Percentiles rank a stretch among this genome's conserved stretches.
These are phyloP conservation scores for Astatotilapia flaviijosephi DNA, from an alignment of 2,113 vertebrate species.

Conservation along the genomic window DNA sequence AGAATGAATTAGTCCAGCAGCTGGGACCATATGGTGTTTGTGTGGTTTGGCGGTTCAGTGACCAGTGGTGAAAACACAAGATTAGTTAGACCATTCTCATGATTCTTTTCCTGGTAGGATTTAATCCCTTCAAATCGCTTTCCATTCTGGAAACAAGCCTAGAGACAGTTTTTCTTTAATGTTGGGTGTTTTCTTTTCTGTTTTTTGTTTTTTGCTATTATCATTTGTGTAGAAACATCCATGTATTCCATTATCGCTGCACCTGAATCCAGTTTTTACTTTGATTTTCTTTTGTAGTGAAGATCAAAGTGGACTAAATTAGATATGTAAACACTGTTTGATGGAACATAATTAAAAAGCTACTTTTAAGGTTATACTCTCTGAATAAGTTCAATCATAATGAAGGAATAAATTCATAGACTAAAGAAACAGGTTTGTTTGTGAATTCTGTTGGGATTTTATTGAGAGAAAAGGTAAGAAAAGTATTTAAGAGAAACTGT, in stretches of 20 bases:
- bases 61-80: conserved; percentile 41
- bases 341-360: conserved; percentile 59
- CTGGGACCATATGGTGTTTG: conserved; percentile 49
- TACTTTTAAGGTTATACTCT: conserved; percentile 57
- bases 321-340: conserved; percentile 59
- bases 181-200: background rate
- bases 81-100: conserved; percentile 38
- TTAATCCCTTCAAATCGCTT: conserved; percentile 2
- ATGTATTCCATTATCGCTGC: background rate
- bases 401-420: conserved; percentile 53
- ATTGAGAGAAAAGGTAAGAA: conserved; percentile 37
- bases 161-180: conserved; percentile 20
- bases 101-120: conserved; percentile 25
- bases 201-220: background rate
- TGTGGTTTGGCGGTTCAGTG: conserved; percentile 37
- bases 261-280: conserved; percentile 39
- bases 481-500: conserved; percentile 12
- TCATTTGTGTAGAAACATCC: conserved; percentile 6
- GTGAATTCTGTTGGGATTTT: conserved; percentile 39
- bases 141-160: background rate
- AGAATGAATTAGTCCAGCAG: conserved; percentile 45
- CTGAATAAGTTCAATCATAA: conserved; percentile 67
- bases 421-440: conserved; percentile 45
- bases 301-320: conserved; percentile 64
- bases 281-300: conserved; percentile 53